Base-by-base conservation (phyloP, 2,888 invertebrate genomes). In the Strigamia crassipes region DNA sequence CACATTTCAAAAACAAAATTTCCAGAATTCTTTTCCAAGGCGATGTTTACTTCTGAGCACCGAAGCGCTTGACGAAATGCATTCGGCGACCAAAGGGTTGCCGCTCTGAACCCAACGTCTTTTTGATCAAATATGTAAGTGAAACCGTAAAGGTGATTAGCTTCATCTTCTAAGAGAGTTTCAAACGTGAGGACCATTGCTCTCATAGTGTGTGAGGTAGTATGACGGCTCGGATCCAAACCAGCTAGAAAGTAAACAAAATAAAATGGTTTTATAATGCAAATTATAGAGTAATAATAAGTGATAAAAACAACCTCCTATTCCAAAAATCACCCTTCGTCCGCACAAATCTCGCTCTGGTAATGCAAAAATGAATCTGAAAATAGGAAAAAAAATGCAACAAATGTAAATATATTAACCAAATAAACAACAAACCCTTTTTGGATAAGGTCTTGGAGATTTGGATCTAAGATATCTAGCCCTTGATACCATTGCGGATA, bases 91-190 rank as follows among this genome's bases (percentile, higher is more conserved):
- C 94, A 94, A 9, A 94, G 89, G 0, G 94, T 93, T 80, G 94
- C 89, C 86, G 93, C 92, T 0, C 93, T 91, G 85, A 94, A 92
- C 84, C 92, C 92, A 83, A 94, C 92, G 0, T 93, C 93, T 82
- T 90, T 90, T 34, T 93, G 93, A 86, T 94, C 94, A 1, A 87
- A 93, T 18, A 87, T 92, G 88, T 95, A 94, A 0, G 93, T 93
- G 86, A 93, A 91, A 13, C 95, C 95, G 15, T 93, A 90, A 9
- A 94, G 90, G 88, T 95, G 95, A 84, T 91, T 92, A 84, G 94
- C 92, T 87, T 95, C 94, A 86, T 94, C 93, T 86, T 94, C 94
- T 90, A 95, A 90, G 78, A 94, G 87, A 0, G 93, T 91, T 87
- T 95, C 95, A 87, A 93, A 94, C 27, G 93, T 92, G 73, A 92